These are phyloP conservation scores for Otus scops DNA, from an alignment of 2,797 vertebrate genomes.

Conservation along the genomic window DNA sequence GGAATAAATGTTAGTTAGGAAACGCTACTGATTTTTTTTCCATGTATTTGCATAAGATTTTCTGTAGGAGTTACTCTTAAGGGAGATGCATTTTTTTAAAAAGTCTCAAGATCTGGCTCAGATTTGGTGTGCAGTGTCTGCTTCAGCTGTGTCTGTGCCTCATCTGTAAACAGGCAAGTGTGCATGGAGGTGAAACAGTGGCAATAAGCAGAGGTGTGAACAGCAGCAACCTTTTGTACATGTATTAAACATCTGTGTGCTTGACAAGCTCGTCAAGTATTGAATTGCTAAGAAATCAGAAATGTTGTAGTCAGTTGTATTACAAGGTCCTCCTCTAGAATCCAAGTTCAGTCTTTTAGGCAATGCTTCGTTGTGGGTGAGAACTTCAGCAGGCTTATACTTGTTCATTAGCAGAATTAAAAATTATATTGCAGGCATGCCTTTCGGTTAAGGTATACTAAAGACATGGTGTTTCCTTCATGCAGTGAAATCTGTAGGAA, in stretches of 20 bases:
- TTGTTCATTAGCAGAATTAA: neutral
- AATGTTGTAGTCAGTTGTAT: neutral
- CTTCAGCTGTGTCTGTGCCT: neutral
- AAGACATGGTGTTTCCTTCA: neutral
- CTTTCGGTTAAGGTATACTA: neutral
- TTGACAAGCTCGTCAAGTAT: neutral
- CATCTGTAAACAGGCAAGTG: neutral
- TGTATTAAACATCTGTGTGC: no score
- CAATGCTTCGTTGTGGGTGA: neutral
- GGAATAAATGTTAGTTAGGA: neutral
- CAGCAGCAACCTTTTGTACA: rapidly evolving
- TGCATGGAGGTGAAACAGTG: rapidly evolving
- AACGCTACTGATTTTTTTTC: neutral
- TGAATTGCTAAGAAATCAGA: neutral
- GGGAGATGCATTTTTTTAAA: neutral
- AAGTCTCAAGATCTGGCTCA: neutral
- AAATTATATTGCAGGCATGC: neutral
- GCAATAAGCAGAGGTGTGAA: neutral
- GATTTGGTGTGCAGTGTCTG: neutral
- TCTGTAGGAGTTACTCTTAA: neutral
- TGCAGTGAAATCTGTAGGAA: neutral
- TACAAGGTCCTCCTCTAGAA: neutral
- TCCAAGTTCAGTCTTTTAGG: neutral
- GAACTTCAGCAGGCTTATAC: neutral
- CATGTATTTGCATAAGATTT: neutral